These are phyloP conservation scores for Callocephalon fimbriatum DNA, from an alignment of 2,113 vertebrate genomes.

Conservation along the genomic window DNA sequence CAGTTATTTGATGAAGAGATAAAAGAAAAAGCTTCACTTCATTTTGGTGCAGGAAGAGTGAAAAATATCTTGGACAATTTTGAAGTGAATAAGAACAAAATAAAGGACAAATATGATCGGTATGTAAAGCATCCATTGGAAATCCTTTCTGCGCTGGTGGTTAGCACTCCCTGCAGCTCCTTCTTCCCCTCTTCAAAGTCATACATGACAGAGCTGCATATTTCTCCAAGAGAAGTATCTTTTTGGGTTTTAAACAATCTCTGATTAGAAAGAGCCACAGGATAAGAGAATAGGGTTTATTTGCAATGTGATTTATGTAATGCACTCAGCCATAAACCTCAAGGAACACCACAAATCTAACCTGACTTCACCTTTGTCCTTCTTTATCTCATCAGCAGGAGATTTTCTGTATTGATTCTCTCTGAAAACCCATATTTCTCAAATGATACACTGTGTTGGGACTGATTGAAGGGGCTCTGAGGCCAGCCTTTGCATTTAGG, in stretches of 20 bases:
- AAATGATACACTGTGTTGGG: neutral
- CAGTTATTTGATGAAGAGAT: conserved; percentile 84
- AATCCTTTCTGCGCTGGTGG: neutral
- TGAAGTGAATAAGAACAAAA: conserved; percentile 86
- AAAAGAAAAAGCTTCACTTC: conserved; percentile 74
- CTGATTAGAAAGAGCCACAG: neutral
- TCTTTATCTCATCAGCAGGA: neutral
- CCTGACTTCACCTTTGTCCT: conserved; percentile 17
- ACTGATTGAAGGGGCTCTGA: neutral
- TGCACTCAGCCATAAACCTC: neutral
- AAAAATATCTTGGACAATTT: conserved; percentile 85
- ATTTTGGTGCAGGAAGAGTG: conserved; percentile 70
- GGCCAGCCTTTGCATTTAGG: neutral
- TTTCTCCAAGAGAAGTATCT: neutral
- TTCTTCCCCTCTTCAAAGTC: neutral
- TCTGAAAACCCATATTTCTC: neutral
- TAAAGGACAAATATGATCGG: conserved; percentile 88
- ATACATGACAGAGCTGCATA: neutral
- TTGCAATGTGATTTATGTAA: neutral
- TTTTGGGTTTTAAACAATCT: conserved; percentile 10
- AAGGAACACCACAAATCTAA: neutral
- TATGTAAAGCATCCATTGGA: conserved; percentile 45
- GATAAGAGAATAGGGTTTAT: neutral
- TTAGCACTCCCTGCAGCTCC: neutral
- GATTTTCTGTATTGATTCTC: neutral